Conservation (phyloP, 2,888 invertebrate species). For the Heliconius ismenius region DNA sequence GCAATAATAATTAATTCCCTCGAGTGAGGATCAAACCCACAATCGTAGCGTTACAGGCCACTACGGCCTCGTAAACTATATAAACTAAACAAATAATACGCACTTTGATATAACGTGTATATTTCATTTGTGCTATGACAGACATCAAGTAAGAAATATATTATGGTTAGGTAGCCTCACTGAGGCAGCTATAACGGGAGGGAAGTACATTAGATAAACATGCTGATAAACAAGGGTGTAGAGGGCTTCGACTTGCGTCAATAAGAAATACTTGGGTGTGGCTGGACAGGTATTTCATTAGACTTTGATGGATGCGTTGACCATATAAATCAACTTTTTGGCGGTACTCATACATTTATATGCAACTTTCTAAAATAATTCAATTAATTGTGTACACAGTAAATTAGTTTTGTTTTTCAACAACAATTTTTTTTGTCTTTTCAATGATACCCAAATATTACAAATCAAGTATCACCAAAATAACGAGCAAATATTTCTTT, state of each 20-base stretch:
- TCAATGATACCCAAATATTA: too few relatives aligned
- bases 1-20: too few relatives aligned
- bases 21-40: too few relatives aligned
- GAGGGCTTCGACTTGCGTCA: slow-evolving; percentile 66
- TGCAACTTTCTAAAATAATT: not conserved
- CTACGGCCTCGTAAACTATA: too few relatives aligned
- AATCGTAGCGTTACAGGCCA: too few relatives aligned
- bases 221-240: slow-evolving; percentile 74
- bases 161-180: slow-evolving; percentile 26
- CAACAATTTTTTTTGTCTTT: too few relatives aligned
- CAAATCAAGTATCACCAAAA: too few relatives aligned
- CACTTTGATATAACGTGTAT: not conserved
- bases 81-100: not conserved
- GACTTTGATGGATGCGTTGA: slow-evolving; percentile 35
- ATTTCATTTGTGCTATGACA: not conserved
- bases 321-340: slow-evolving; percentile 2
- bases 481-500: too few relatives aligned
- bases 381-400: too few relatives aligned
- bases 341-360: not conserved
- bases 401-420: too few relatives aligned
- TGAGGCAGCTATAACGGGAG: slow-evolving; percentile 44
- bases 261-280: slow-evolving; percentile 67
- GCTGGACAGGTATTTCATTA: slow-evolving; percentile 42
- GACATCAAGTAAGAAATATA: not conserved
- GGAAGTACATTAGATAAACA: slow-evolving; percentile 60